phyloP scores from a whole-genome alignment of 2,888 invertebrate genomes.

The Chalcosyrphus nemorum region DNA sequence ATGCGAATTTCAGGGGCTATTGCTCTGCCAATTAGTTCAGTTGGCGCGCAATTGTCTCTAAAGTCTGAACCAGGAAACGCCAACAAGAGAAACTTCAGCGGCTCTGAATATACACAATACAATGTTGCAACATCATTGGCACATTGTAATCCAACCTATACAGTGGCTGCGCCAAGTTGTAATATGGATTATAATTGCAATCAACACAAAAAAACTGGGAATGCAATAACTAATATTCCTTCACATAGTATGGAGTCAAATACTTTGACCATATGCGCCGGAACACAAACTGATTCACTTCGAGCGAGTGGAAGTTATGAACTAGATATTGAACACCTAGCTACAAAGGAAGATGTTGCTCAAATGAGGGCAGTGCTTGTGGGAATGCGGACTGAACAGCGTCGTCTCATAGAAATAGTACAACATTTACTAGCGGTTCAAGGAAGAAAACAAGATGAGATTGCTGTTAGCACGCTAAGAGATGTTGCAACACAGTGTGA shows the following conservation, averaged over 20 bases:
- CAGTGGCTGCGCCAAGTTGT: neutral
- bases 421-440: conserved; percentile 34
- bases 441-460: neutral
- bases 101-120: neutral
- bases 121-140: neutral
- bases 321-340: conserved; percentile 63
- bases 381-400: conserved; percentile 77
- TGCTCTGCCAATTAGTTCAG: conserved; percentile 12
- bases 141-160: conserved; percentile 22
- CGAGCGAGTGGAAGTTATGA: neutral
- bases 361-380: conserved; percentile 74
- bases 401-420: conserved; percentile 74
- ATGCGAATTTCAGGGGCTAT: conserved; percentile 28
- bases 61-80: neutral
- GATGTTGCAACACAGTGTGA: conserved; percentile 34
- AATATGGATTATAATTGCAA: neutral
- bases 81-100: neutral
- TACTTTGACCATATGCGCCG: conserved; percentile 78
- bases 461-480: neutral
- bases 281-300: conserved; percentile 78
- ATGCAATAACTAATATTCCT: too few relatives aligned
- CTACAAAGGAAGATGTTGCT: conserved; percentile 76
- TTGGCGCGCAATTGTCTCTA: neutral
- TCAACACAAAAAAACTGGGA: neutral
- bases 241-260: conserved; percentile 57